Conservation (phyloP, 2,888 invertebrate genomes). For the Orthonevra nobilis region DNA sequence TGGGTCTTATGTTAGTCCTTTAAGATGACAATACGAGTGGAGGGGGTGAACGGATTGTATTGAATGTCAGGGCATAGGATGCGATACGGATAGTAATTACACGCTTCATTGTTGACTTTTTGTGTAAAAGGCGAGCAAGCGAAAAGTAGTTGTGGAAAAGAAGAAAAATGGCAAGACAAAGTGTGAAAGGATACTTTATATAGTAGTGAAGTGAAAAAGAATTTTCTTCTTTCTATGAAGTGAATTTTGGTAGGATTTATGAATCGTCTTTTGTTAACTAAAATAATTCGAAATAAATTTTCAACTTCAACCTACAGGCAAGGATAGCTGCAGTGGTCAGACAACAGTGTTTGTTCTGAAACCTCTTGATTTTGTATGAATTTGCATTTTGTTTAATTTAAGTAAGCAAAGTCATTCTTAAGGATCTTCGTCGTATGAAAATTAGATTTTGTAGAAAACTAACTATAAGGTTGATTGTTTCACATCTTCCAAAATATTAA, state of each 20-base stretch:
- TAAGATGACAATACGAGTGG: neutral
- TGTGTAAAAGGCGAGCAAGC: constrained; percentile 36
- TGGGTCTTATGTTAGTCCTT: constrained; percentile 34
- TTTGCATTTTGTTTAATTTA: too few species aligned
- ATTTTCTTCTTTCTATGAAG: constrained; percentile 37
- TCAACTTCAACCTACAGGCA: too few species aligned
- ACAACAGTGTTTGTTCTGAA: too few species aligned
- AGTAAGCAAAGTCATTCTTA: too few species aligned
- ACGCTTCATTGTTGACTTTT: constrained; percentile 79
- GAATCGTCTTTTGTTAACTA: constrained; percentile 39
- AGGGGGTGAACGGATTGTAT: constrained; percentile 40
- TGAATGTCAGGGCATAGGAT: constrained; percentile 65
- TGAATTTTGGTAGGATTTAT: constrained; percentile 61
- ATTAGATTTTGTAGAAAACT: too few species aligned
- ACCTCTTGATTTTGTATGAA: too few species aligned
- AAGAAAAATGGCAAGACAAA: neutral
- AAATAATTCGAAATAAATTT: neutral
- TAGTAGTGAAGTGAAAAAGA: constrained; percentile 33
- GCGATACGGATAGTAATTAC: constrained; percentile 78
- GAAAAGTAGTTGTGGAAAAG: neutral
- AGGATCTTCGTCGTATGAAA: too few species aligned
- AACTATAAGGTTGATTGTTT: too few species aligned
- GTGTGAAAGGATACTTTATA: constrained; percentile 44
- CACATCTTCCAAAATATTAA: too few species aligned
- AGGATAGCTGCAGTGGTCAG: too few species aligned